Evolutionary conservation across 2,797 vertebrate species (phyloP).

Genomic region (Thalassophryne amazonica): DNA sequence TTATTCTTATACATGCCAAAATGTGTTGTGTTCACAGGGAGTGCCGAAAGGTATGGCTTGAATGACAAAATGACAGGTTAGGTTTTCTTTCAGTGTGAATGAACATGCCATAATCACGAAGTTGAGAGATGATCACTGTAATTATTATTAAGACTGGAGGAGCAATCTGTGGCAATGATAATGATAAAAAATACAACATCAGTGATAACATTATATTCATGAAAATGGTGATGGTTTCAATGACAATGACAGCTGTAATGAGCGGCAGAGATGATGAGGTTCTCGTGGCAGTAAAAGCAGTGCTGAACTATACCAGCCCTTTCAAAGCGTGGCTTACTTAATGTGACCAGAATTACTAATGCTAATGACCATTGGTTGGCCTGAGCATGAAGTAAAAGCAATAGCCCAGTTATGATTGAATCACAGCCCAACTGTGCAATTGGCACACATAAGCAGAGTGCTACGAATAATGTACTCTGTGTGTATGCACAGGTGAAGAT

Average conservation of each 20-base stretch:
- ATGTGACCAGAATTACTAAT: conserved; percentile 39
- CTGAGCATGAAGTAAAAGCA: conserved; percentile 38
- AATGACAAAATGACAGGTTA: no score
- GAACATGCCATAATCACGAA: neutral
- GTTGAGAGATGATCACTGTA: conserved; percentile 1
- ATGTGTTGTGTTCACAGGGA: no score
- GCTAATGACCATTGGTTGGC: conserved; percentile 40
- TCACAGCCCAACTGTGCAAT: neutral
- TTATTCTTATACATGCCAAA: no score
- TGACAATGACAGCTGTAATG: conserved; percentile 18
- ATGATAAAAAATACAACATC: conserved; percentile 1
- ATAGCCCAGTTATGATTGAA: neutral
- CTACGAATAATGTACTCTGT: conserved; percentile 6
- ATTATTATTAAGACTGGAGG: conserved; percentile 17
- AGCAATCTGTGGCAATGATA: conserved; percentile 5
- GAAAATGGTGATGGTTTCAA: conserved; percentile 16
- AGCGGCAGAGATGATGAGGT: conserved; percentile 25
- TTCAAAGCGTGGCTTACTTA: conserved; percentile 53
- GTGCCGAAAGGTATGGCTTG: no score
- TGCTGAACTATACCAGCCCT: conserved; percentile 12
- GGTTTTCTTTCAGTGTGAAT: no score
- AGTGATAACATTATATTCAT: conserved; percentile 5
- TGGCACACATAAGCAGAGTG: neutral
- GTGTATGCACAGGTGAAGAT: conserved; percentile 1
- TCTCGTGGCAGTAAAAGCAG: conserved; percentile 13